Evolutionary conservation across 2,113 vertebrate genomes (phyloP), one percentile per base, ranked within the genome.

Genomic region (Serilophus lunatus): DNA sequence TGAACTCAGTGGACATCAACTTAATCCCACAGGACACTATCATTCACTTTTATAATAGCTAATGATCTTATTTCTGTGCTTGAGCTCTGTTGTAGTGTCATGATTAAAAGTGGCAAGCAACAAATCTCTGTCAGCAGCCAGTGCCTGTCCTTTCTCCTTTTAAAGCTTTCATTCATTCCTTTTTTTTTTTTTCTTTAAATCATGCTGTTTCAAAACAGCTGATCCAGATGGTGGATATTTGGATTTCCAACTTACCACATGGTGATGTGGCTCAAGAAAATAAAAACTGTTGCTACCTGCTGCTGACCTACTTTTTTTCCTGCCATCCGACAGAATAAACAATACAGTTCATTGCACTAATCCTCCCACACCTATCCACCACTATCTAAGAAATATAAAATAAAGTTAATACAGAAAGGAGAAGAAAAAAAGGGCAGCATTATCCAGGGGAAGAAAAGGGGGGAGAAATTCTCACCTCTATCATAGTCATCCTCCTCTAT

Each of bases 401-500:
- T 59, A 60, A 91, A 66, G 71, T 61, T 53, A 74, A 59, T 9
- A 85, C 13, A 70, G 20, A 7, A 74, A 92, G 6, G 7, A 60
- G 16, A 18, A 36, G 11, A 26, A 33, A 25, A 23, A 44, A n/a
- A 74, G 45, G 1, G 3, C 25, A 88, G 14, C 26, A 83, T 42
- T 31, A 93, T 68, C 35, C 64, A 60, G 18, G 13, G 13, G 40
- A n/a, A n/a, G 45, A 24, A 2, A 3, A 35, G 12, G 10, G 13
- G 36, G 29, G 14, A 66, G 4, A 12, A 90, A 49, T 17, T 84
- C 88, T 91, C 78, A 99, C 99, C 99, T 97, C 93, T 97, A 12
- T 99, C 99, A 75, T 98, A 99, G 93, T 99, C 98, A n/a, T 99
- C 99, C 44, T 98, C 98, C 71, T 98, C 95, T 92, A 99, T 35